Percentiles rank a stretch among this genome's conserved stretches.
phyloP scores from a whole-genome alignment of 1,140 invertebrate genomes.

The Callitettix versicolor region DNA sequence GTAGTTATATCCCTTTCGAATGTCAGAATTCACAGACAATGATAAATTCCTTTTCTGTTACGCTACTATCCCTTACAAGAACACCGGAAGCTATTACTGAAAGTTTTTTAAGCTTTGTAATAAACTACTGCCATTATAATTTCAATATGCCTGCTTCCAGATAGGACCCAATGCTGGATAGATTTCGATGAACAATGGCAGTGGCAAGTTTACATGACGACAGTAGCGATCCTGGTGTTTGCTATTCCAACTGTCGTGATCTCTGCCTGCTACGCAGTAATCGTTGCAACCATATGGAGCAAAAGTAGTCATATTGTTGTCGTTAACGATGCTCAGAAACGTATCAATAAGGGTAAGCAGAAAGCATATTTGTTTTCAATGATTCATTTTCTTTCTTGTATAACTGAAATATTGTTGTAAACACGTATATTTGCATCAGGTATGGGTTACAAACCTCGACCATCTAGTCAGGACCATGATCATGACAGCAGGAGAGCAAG shows the following conservation, averaged over 20 bases:
- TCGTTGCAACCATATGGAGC: slow-evolving; percentile 48
- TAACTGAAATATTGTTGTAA: no score
- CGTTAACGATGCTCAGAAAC: slow-evolving; percentile 12
- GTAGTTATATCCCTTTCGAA: no score
- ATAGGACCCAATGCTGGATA: slow-evolving; percentile 43
- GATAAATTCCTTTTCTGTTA: no score
- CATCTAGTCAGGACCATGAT: slow-evolving; percentile 6
- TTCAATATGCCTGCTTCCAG: slow-evolving; percentile 19
- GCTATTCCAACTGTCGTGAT: slow-evolving; percentile 49
- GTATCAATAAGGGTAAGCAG: slow-evolving; percentile 14
- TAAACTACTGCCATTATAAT: no score
- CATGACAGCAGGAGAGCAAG: slow-evolving; percentile 52
- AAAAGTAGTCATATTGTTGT: slow-evolving; percentile 30
- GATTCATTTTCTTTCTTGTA: no score
- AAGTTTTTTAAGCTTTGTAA: no score
- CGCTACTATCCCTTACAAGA: no score
- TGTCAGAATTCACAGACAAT: no score
- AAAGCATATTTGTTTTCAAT: no score
- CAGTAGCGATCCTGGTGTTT: slow-evolving; percentile 42
- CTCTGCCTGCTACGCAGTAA: slow-evolving; percentile 45
- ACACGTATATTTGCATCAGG: no score
- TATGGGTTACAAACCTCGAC: not conserved
- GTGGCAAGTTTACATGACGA: slow-evolving; percentile 46
- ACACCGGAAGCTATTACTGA: no score
- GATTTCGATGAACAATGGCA: slow-evolving; percentile 35